phyloP scores from a whole-genome alignment of 2,888 invertebrate genomes.

The Synanthedon formicaeformis region DNA sequence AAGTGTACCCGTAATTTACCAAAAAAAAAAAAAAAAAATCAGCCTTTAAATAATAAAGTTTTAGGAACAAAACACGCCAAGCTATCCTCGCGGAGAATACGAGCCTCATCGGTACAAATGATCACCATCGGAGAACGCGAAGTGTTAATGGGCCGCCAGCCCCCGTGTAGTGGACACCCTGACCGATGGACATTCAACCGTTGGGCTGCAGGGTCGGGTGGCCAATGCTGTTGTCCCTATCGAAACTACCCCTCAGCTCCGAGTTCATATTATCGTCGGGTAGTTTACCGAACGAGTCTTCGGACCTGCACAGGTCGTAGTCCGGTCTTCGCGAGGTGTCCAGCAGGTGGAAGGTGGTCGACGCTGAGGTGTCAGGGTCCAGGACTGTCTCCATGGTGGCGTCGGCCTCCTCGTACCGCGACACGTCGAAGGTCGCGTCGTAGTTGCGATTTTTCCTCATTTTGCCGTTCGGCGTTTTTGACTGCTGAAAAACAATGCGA shows the following conservation, averaged over 20 bases:
- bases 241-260: constrained; percentile 34
- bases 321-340: constrained; percentile 43
- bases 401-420: constrained; percentile 39
- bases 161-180: constrained; percentile 31
- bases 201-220: constrained; percentile 58
- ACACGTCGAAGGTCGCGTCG: constrained; percentile 43
- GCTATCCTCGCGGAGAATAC: constrained; percentile 37
- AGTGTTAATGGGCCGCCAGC: constrained; percentile 42
- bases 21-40: constrained; percentile 29
- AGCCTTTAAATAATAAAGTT: constrained; percentile 60
- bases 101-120: not conserved
- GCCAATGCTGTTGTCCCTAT: constrained; percentile 48
- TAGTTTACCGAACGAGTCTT: constrained; percentile 38
- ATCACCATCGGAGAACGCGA: constrained; percentile 14
- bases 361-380: constrained; percentile 19
- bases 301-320: constrained; percentile 19
- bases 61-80: constrained; percentile 57
- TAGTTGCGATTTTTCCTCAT: constrained; percentile 29
- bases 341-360: constrained; percentile 25
- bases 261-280: constrained; percentile 66
- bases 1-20: constrained; percentile 51
- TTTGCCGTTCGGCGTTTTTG: constrained; percentile 53
- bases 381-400: constrained; percentile 38
- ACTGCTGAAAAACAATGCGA: constrained; percentile 20
- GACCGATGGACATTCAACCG: constrained; percentile 35